Conservation (phyloP, 2,797 vertebrate genomes). For the Rhinoraja longicauda region DNA sequence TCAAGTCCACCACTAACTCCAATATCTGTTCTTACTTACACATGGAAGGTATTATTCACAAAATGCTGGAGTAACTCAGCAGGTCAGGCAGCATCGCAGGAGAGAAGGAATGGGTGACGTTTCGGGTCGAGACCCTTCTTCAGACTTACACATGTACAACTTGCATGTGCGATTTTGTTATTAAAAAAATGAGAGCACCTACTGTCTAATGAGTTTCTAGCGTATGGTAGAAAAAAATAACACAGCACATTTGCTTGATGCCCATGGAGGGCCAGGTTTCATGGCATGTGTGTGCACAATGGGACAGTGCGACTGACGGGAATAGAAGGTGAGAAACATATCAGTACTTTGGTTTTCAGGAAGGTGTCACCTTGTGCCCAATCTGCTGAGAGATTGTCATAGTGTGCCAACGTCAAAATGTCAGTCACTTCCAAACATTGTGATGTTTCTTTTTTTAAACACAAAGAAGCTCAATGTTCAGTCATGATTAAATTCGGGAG, state of each 20-base stretch:
- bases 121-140: no score
- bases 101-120: no score
- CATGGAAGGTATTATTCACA: no score
- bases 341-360: neutral
- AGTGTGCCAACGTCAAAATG: neutral
- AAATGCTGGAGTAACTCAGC: no score
- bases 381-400: neutral
- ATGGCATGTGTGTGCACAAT: slow-evolving; percentile 19
- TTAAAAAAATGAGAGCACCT: neutral
- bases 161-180: neutral
- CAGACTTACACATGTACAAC: neutral
- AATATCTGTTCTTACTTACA: no score
- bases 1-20: no score
- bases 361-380: neutral
- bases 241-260: neutral
- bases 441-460: neutral
- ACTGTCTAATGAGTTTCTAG: neutral
- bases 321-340: slow-evolving; percentile 13
- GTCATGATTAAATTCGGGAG: neutral
- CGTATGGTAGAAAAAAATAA: neutral
- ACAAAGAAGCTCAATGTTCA: neutral
- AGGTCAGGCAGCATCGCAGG: no score
- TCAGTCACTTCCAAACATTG: neutral
- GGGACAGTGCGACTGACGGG: neutral
- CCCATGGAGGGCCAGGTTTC: neutral